These are phyloP conservation scores for Rambutsinella grinnellia DNA, from an alignment of 2,888 invertebrate genomes.

Conservation along the genomic window DNA sequence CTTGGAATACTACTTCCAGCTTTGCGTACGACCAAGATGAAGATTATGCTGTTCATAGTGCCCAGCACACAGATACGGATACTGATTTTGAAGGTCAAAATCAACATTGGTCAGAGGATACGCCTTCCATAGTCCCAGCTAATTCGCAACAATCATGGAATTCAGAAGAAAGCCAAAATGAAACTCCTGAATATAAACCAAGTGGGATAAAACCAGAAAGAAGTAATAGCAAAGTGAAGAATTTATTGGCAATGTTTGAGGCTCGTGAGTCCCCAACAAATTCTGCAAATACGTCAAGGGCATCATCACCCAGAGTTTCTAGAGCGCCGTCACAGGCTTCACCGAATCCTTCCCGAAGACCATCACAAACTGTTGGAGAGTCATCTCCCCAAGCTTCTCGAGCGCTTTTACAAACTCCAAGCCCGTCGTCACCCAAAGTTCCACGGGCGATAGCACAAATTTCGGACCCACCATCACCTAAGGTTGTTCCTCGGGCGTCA, in stretches of 20 bases:
- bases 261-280: background rate
- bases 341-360: too few species aligned
- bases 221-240: slow-evolving; percentile 16
- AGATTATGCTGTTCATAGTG: too few species aligned
- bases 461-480: too few species aligned
- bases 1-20: slow-evolving; percentile 44
- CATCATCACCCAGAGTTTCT: too few species aligned
- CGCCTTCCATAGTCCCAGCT: slow-evolving; percentile 29
- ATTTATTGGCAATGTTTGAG: slow-evolving; percentile 34
- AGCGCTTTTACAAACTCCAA: too few species aligned
- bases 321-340: too few species aligned
- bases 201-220: background rate
- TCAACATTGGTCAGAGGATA: slow-evolving; percentile 30
- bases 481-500: too few species aligned
- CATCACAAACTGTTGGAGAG: too few species aligned
- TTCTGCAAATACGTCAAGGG: background rate
- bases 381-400: too few species aligned
- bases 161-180: slow-evolving; percentile 7
- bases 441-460: too few species aligned
- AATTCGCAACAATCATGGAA: background rate
- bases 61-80: too few species aligned
- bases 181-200: background rate
- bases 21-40: slow-evolving; percentile 25
- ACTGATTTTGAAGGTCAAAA: background rate
- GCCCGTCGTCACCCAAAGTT: too few species aligned